phyloP scores from a whole-genome alignment of 2,113 vertebrate species.

The Progne subis region DNA sequence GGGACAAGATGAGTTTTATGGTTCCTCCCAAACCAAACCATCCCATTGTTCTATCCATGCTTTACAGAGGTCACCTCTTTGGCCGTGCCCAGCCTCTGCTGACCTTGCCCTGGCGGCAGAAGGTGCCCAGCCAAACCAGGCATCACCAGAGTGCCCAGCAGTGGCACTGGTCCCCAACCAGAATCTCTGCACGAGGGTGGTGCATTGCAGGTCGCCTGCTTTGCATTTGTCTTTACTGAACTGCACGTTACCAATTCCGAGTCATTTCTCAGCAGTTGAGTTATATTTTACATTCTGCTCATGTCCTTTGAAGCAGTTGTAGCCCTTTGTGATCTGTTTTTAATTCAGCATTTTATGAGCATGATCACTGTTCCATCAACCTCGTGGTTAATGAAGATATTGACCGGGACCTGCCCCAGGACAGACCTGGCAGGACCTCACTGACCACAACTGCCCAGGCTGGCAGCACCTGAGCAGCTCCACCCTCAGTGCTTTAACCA shows the following conservation, averaged over 20 bases:
- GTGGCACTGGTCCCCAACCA: background rate
- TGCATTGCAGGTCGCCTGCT: background rate
- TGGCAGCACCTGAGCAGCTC: background rate
- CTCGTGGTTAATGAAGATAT: background rate
- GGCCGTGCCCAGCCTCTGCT: background rate
- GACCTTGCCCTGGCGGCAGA: background rate
- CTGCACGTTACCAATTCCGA: background rate
- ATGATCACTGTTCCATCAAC: background rate
- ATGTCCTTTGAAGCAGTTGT: background rate
- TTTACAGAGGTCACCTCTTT: fast-evolving
- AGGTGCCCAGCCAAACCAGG: background rate
- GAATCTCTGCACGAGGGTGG: fast-evolving
- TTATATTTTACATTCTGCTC: background rate
- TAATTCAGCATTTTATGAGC: background rate
- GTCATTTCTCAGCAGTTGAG: background rate
- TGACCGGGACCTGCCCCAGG: background rate
- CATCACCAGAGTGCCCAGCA: background rate
- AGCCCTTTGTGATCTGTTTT: background rate
- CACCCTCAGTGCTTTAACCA: background rate
- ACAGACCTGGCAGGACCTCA: background rate
- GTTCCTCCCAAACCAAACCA: background rate
- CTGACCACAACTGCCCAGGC: background rate
- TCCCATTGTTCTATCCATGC: background rate
- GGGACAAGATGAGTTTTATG: background rate
- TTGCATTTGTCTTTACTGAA: background rate